Percentiles rank a stretch among this genome's conserved stretches.
Evolutionary conservation across 35 echinoderm and acorn worm species (phyloP).

Genomic region (Heliocidaris erythrogramma): DNA sequence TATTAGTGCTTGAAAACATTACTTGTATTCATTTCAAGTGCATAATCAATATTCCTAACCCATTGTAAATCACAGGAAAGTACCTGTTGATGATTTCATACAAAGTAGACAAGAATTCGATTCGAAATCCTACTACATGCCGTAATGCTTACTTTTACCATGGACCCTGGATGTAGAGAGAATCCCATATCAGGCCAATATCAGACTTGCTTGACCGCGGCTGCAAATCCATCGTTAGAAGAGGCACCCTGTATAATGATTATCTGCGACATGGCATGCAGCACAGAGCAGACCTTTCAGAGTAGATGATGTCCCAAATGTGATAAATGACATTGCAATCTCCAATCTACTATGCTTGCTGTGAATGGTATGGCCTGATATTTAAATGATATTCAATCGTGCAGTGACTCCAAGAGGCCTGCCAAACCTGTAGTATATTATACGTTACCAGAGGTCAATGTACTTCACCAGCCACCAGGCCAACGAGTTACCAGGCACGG

Average conservation of each 20-base stretch:
- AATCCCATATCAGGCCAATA: neutral
- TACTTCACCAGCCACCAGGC: neutral
- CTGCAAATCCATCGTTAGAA: neutral
- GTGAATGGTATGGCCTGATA: neutral
- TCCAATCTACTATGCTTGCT: slow-evolving; percentile 23
- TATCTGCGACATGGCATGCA: neutral
- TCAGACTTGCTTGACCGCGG: neutral
- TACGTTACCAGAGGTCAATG: neutral
- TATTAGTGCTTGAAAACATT: too few relatives aligned
- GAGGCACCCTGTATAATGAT: neutral
- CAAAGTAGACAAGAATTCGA: too few relatives aligned
- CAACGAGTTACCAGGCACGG: neutral
- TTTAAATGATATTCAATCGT: slow-evolving; percentile 25
- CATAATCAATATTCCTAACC: too few relatives aligned
- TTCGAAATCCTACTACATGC: too few relatives aligned
- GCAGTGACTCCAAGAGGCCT: neutral
- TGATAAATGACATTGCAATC: slow-evolving; percentile 27
- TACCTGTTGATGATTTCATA: too few relatives aligned
- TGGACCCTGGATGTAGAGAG: neutral
- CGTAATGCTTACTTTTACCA: too few relatives aligned
- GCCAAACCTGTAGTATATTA: neutral
- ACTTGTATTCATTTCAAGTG: too few relatives aligned
- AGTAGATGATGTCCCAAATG: neutral
- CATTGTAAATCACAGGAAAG: too few relatives aligned
- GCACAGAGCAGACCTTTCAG: neutral